Evolutionary conservation across 2,888 invertebrate genomes (phyloP).

Genomic region (Xylota segnis): DNA sequence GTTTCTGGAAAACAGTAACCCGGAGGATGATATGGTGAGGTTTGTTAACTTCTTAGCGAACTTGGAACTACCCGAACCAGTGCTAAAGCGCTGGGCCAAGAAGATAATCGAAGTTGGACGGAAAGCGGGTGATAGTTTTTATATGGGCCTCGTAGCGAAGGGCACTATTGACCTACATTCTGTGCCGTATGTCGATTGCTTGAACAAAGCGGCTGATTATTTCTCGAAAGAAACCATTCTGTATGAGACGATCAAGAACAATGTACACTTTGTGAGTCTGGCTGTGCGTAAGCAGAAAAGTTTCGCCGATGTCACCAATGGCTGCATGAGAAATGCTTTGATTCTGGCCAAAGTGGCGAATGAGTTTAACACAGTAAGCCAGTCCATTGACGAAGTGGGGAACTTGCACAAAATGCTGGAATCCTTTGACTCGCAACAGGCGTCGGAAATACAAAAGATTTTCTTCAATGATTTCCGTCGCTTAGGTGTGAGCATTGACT

Average conservation of each 20-base stretch:
- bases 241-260: conserved; percentile 78
- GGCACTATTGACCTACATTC: conserved; percentile 27
- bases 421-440: conserved; percentile 76
- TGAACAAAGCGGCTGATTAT: conserved; percentile 72
- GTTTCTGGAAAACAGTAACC: conserved; percentile 29
- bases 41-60: conserved; percentile 64
- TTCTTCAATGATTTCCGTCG: conserved; percentile 82
- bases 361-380: conserved; percentile 79
- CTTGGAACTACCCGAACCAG: conserved; percentile 20
- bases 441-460: conserved; percentile 80
- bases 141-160: conserved; percentile 78
- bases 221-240: conserved; percentile 80
- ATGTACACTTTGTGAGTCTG: conserved; percentile 80
- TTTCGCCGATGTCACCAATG: conserved; percentile 78
- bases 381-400: conserved; percentile 79
- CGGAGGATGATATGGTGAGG: conserved; percentile 26
- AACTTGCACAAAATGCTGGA: conserved; percentile 79
- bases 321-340: conserved; percentile 80
- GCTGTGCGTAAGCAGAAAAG: conserved; percentile 78
- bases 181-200: conserved; percentile 9
- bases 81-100: conserved; percentile 11
- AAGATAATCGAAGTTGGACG: conserved; percentile 34
- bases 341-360: conserved; percentile 81
- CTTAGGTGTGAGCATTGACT: conserved; percentile 78
- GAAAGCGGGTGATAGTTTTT: conserved; percentile 69